A percentile compares a stretch with the other conserved stretches of the same genome.
phyloP scores from a whole-genome alignment of 2,113 vertebrate genomes.

The Stictonetta naevosa region DNA sequence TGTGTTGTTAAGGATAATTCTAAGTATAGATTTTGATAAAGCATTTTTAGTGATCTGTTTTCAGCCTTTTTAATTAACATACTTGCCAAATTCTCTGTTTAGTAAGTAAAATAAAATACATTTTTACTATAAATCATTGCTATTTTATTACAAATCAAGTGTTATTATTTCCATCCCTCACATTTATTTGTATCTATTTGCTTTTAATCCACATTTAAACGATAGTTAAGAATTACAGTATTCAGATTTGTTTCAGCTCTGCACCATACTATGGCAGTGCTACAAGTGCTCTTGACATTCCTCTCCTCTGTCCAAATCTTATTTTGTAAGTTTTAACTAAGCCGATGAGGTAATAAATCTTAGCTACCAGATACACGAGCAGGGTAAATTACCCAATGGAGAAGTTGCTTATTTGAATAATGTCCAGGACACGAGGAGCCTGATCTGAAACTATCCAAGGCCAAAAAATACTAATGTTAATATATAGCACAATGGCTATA shows the following conservation, averaged over 20 bases:
- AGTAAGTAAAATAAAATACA: not conserved
- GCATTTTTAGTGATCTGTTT: not conserved
- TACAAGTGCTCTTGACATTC: not conserved
- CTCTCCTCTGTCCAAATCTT: not conserved
- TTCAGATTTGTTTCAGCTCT: not conserved
- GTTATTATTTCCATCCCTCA: not conserved
- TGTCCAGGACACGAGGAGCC: not conserved
- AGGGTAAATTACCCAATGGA: slow-evolving; percentile 23
- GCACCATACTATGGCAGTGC: not conserved
- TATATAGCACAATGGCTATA: not conserved
- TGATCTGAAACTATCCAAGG: not conserved
- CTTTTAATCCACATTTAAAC: not conserved
- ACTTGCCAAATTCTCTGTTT: not conserved
- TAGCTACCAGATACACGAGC: not conserved
- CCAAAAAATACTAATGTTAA: slow-evolving; percentile 32
- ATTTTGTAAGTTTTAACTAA: slow-evolving; percentile 19
- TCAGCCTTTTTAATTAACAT: not conserved
- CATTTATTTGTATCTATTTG: not conserved
- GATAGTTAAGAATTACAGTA: not conserved
- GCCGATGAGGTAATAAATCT: slow-evolving; percentile 19
- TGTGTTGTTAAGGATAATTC: not conserved
- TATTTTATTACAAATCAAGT: not conserved
- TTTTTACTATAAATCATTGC: not conserved
- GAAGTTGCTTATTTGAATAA: slow-evolving; percentile 37
- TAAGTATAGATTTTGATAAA: not conserved